phyloP scores from a whole-genome alignment of 2,113 vertebrate species.

The Lichenostomus cassidix region DNA sequence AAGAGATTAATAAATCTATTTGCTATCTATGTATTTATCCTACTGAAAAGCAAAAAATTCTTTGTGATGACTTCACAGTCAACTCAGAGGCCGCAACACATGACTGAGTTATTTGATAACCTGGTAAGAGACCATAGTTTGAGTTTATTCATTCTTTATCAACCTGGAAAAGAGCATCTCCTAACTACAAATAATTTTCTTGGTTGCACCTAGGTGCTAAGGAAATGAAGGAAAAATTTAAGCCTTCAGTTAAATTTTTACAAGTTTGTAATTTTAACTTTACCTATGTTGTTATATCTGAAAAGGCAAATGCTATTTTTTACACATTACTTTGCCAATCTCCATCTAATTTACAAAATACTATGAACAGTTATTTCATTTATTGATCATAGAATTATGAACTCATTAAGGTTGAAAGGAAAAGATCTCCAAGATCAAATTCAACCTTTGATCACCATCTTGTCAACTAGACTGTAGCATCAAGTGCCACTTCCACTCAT shows the following conservation, averaged over 20 bases:
- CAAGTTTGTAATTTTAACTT: background rate
- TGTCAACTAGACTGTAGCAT: background rate
- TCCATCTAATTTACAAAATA: background rate
- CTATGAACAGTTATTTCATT: background rate
- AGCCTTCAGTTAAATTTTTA: background rate
- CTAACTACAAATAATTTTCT: background rate
- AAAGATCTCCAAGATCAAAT: background rate
- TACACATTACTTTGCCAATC: background rate
- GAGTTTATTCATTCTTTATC: background rate
- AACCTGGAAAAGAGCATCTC: background rate
- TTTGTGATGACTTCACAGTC: background rate
- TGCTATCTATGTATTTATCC: background rate
- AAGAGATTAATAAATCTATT: background rate
- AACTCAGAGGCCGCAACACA: background rate
- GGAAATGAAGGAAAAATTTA: background rate
- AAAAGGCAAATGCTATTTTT: background rate
- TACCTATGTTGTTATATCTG: background rate
- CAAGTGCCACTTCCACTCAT: background rate
- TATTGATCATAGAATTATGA: background rate
- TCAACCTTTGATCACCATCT: background rate
- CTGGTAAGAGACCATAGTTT: background rate
- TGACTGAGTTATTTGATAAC: background rate
- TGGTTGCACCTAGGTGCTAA: background rate
- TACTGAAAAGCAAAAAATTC: background rate
- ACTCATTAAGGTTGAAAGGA: background rate